A percentile compares a stretch with the other conserved stretches of the same genome.
phyloP scores from a whole-genome alignment of 1,140 invertebrate genomes.

The Zaprionus tsacasi region DNA sequence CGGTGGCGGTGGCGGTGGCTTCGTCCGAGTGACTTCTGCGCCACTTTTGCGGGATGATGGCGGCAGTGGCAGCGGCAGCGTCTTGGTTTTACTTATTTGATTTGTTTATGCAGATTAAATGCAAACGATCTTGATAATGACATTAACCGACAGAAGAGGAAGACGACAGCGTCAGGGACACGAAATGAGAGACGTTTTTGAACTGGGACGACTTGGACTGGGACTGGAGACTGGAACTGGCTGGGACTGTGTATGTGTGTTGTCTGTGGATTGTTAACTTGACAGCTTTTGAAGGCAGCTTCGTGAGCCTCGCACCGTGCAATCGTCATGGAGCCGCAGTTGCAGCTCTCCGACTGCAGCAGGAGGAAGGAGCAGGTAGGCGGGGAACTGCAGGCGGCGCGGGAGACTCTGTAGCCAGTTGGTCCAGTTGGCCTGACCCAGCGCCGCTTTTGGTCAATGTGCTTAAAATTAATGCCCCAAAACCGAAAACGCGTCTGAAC shows the following conservation, averaged over 20 bases:
- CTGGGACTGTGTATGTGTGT: constrained; percentile 47
- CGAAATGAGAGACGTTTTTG: constrained; percentile 43
- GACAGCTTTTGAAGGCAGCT: constrained; percentile 82
- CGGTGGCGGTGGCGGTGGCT: constrained; percentile 36
- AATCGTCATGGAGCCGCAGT: constrained; percentile 56
- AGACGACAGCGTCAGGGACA: constrained; percentile 50
- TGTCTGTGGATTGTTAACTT: constrained; percentile 82
- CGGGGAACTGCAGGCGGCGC: too few relatives aligned
- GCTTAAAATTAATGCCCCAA: constrained; percentile 74
- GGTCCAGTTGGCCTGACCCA: constrained; percentile 59
- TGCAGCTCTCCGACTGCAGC: neutral
- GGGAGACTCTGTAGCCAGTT: neutral
- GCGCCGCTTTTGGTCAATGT: constrained; percentile 76
- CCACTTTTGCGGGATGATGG: constrained; percentile 58
- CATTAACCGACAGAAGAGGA: constrained; percentile 82
- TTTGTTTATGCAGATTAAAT: constrained; percentile 84
- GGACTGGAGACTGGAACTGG: constrained; percentile 15
- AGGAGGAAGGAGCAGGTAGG: neutral
- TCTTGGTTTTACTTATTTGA: constrained; percentile 78
- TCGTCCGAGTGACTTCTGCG: constrained; percentile 54
- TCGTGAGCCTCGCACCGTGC: constrained; percentile 71
- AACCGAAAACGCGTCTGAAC: constrained; percentile 67
- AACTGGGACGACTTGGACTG: constrained; percentile 21
- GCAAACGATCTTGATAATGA: constrained; percentile 84
- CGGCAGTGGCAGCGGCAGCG: constrained; percentile 4